Evolutionary conservation across 2,888 invertebrate genomes (phyloP).

Genomic region (Gasteruption jaculator): DNA sequence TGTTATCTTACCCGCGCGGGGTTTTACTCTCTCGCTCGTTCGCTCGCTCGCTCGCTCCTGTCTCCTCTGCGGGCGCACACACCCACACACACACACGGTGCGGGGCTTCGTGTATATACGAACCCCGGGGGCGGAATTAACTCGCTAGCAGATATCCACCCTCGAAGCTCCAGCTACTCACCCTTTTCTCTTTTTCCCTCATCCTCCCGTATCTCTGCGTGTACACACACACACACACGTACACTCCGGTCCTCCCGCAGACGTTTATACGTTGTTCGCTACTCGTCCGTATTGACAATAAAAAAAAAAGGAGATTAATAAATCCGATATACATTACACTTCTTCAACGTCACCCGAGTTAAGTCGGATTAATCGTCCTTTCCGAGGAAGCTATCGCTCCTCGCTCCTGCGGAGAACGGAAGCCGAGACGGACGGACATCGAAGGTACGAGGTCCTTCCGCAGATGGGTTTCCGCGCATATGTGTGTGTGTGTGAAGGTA

Average conservation of each 20-base stretch:
- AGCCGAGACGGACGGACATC: too few relatives aligned
- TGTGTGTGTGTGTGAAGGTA: too few relatives aligned
- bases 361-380: too few relatives aligned
- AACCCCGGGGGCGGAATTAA: slow-evolving; percentile 46
- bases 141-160: slow-evolving; percentile 46
- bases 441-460: too few relatives aligned
- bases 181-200: slow-evolving; percentile 16
- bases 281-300: slow-evolving; percentile 32
- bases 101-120: background rate
- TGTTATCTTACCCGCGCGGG: slow-evolving; percentile 47
- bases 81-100: too few relatives aligned
- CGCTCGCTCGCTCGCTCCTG: slow-evolving; percentile 21
- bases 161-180: slow-evolving; percentile 27
- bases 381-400: too few relatives aligned
- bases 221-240: slow-evolving; percentile 19
- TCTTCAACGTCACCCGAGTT: too few relatives aligned
- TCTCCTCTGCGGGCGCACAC: slow-evolving; percentile 20
- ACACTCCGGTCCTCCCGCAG: slow-evolving; percentile 19
- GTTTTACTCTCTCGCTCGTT: slow-evolving; percentile 28
- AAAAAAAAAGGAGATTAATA: too few relatives aligned
- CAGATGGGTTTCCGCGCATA: too few relatives aligned
- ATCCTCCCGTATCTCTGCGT: slow-evolving; percentile 15
- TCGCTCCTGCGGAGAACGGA: too few relatives aligned
- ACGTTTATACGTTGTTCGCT: slow-evolving; percentile 42
- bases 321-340: too few relatives aligned